Evolutionary conservation across 92 coral and sea anemone genomes (phyloP), one percentile per base, ranked within the genome.

Genomic region (Plumapathes pennacea): DNA sequence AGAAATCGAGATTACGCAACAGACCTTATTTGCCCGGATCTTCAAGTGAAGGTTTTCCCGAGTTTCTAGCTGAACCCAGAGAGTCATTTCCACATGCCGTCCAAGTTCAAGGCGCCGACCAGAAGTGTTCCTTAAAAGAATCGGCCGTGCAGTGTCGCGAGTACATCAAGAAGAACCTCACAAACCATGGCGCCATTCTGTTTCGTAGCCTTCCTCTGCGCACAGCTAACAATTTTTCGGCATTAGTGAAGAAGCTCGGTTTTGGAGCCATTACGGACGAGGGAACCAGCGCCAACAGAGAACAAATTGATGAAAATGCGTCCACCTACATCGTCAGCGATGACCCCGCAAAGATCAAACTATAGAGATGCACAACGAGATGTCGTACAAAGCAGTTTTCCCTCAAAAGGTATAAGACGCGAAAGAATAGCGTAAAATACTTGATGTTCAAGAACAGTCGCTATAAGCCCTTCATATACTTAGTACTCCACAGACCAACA

Each of bases 321-420:
- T 60, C 33, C 5, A 52, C 72, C n/a, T 64, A 54, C 25, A 66
- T 52, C 2, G 50, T 75, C 12, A 69, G 56, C 4, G 65, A 60
- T 23, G 73, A 75, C 14, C 85, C 85, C 22, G 41, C 54, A 3
- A n/a, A n/a, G 57, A 49, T 23, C 55, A 48, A 38, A 60, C 79
- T 2, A 82, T 82, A 28, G 89, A 82, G 32, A 63, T 67, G 10
- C 89, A 82, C 51, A 82, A 76, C 38, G 89, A 82, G 20, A 32
- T 82, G 69, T 45, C 89, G 0, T 82, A 46, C 29, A 50, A 46
- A 5, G 14, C 40, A 11, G 27, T 45, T 4, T 75, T 36, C 47
- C 89, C 89, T 1, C 30, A 33, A 30, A 83, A 76, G 71, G 83
- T 83, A 65, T n/a, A n/a, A n/a, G n/a, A n/a, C n/a, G n/a, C n/a